Evolutionary conservation across 2,888 invertebrate genomes (phyloP).

Genomic region (Zeuzera pyrina): DNA sequence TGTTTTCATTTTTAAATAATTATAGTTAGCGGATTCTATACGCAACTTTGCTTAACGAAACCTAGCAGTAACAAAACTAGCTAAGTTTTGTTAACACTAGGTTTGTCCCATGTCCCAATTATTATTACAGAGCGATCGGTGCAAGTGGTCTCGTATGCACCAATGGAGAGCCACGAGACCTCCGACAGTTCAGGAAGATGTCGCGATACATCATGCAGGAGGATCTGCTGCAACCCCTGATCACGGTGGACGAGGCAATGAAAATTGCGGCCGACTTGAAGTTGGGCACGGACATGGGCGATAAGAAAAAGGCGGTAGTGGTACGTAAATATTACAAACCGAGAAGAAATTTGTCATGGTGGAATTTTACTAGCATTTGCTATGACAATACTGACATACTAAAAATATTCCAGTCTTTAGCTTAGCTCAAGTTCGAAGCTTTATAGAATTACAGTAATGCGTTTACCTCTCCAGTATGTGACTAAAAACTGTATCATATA

Average conservation of each 20-base stretch:
- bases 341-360: not conserved
- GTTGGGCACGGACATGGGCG: constrained; percentile 77
- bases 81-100: too few relatives aligned
- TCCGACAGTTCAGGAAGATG: constrained; percentile 86
- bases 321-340: constrained; percentile 73
- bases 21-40: too few relatives aligned
- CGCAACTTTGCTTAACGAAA: too few relatives aligned
- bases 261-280: constrained; percentile 91
- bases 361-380: not conserved
- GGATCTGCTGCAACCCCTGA: constrained; percentile 87
- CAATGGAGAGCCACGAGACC: constrained; percentile 84
- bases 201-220: constrained; percentile 98
- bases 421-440: too few relatives aligned
- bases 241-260: constrained; percentile 92
- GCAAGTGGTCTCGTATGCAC: constrained; percentile 83
- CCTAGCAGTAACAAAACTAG: too few relatives aligned
- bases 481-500: too few relatives aligned
- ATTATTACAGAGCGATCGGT: constrained; percentile 72
- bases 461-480: too few relatives aligned
- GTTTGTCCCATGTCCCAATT: too few relatives aligned
- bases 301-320: constrained; percentile 77
- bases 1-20: too few relatives aligned
- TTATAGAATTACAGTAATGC: too few relatives aligned
- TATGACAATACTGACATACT: too few relatives aligned
- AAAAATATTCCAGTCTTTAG: too few relatives aligned